Evolutionary conservation across 1,140 invertebrate genomes (phyloP), one percentile per base, ranked within the genome.

Genomic region (Aphidius ervi): DNA sequence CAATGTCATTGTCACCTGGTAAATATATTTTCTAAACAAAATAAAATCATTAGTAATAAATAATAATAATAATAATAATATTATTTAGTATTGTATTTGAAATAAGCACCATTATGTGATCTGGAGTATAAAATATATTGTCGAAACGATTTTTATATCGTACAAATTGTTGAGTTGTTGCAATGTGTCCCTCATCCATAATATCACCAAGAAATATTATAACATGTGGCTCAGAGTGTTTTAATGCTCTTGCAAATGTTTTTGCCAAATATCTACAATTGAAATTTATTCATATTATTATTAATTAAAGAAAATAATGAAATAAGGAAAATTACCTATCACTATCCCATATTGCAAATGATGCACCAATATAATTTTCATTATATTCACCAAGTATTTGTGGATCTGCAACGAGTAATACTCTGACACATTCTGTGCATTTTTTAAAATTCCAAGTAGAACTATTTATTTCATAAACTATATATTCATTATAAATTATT

Each of bases 1-100:
- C 95, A 67, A 97, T 93, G 73, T 98, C 94, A 81, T 97, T 97
- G 74, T 98, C 95, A 20, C 95, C 95, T 45, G 94, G 92, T 62
- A 97, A 76, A 81, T 89, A 94, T 59, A 97, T 84, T 77, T 86
- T 87, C 92, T 92, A 72, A 49, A 83, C 59, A 46, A 63, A 70
- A 59, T 46, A 48, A 45, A 56, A 20, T 41, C 20, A 9, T 56
- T 43, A 54, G 16, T 55, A 20, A 57, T 60, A 31, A 55, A 52
- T 3, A 53, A 47, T 58, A 10, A 23, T 48, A 47, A 41, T 47
- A 9, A 20, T 31, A 31, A 3, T 31, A 31, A 3, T 31, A 31
- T 31, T 31, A 31, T 31, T 43, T 9, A 6, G n/a, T 39, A 23
- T 37, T 58, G 40, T 52, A 56, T 23, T 39, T 16, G 48, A 58